A percentile compares a stretch with the other conserved stretches of the same genome.
These are phyloP conservation scores for Falcunculus frontatus DNA, from an alignment of 2,113 vertebrate species.

Conservation along the genomic window DNA sequence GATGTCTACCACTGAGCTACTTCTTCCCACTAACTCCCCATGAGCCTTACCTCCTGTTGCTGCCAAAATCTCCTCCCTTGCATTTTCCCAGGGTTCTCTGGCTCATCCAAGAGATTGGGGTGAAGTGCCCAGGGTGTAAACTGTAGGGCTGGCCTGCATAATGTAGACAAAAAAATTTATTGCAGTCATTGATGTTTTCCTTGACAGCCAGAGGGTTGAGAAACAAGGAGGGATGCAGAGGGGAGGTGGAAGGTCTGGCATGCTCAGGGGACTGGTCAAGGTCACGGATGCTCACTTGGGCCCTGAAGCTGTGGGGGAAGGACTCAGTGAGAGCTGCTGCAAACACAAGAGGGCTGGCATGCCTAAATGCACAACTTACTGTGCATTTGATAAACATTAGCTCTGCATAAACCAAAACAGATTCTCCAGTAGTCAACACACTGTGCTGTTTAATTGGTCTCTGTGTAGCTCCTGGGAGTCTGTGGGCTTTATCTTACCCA, in stretches of 20 bases:
- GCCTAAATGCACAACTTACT: not conserved
- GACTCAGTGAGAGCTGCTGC: not conserved
- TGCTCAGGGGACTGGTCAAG: not conserved
- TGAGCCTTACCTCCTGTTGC: not conserved
- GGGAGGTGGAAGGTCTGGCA: not conserved
- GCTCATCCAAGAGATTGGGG: not conserved
- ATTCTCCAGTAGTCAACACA: not conserved
- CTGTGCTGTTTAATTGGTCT: not conserved
- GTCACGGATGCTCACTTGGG: not conserved
- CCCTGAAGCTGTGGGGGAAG: not conserved
- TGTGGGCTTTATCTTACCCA: not conserved
- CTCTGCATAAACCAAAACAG: not conserved
- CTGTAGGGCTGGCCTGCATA: not conserved
- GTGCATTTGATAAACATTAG: not conserved
- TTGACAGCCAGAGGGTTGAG: not conserved
- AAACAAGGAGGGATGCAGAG: not conserved
- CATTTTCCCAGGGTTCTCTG: not conserved
- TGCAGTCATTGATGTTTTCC: not conserved
- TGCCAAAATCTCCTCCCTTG: not conserved
- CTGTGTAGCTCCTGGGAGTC: not conserved
- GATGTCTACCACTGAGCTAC: not conserved
- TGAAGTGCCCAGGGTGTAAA: not conserved
- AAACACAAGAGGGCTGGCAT: not conserved
- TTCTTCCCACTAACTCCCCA: not conserved
- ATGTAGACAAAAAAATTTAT: not conserved